Conservation (phyloP, 2,113 vertebrate species). For the Rattus norvegicus region GRCr8 NC_086026.1:77320001-77320500, state of each 20-base stretch:
- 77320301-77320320: background rate
- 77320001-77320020: too few relatives aligned
- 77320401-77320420: background rate
- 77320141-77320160: too few relatives aligned
- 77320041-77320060: too few relatives aligned
- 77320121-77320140: background rate
- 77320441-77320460: background rate
- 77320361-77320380: background rate
- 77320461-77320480: background rate
- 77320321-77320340: background rate
- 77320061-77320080: too few relatives aligned
- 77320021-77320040: too few relatives aligned
- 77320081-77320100: too few relatives aligned
- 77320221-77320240: background rate
- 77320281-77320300: background rate
- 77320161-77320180: background rate
- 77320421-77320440: background rate
- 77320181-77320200: background rate
- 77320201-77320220: background rate
- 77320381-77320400: background rate
- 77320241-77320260: too few relatives aligned
- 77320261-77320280: background rate
- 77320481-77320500: too few relatives aligned
- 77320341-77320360: too few relatives aligned
- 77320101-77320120: background rate